These are phyloP conservation scores for Eulemur rubriventer DNA, from an alignment of 2,797 vertebrate genomes.

Conservation along the genomic window DNA sequence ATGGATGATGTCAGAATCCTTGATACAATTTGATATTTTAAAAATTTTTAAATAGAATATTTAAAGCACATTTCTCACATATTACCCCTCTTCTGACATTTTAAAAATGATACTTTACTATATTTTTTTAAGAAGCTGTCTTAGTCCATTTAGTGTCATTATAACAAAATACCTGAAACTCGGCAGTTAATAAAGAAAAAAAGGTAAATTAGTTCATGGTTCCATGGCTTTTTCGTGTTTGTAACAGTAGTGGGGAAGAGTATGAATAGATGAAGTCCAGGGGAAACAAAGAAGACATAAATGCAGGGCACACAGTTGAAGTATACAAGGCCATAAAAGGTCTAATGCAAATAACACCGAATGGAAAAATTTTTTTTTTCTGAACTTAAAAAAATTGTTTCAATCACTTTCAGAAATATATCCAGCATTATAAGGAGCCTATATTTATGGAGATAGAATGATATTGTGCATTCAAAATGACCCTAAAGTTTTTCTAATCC, in stretches of 20 bases:
- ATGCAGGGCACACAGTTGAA: neutral
- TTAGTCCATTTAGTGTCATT: neutral
- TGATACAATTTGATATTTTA: neutral
- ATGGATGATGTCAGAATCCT: neutral
- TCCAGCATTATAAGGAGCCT: neutral
- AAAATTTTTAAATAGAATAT: neutral
- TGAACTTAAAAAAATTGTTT: neutral
- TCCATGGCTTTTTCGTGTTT: neutral
- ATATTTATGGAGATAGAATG: neutral
- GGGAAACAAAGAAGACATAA: neutral
- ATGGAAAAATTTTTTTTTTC: neutral
- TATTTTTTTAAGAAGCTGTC: neutral
- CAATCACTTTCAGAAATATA: neutral
- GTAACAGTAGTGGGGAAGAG: neutral
- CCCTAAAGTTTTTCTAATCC: slow-evolving; percentile 38
- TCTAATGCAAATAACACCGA: neutral
- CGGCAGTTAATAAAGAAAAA: neutral
- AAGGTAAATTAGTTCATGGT: neutral
- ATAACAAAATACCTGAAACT: neutral
- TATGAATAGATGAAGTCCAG: neutral
- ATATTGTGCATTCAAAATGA: slow-evolving; percentile 24
- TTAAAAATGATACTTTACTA: neutral
- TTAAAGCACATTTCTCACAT: neutral
- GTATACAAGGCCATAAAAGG: neutral
- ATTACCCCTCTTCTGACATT: neutral